Percentiles rank a stretch among this genome's conserved stretches.
Conservation (phyloP, 2,888 invertebrate genomes). For the Melitaea athalia region DNA sequence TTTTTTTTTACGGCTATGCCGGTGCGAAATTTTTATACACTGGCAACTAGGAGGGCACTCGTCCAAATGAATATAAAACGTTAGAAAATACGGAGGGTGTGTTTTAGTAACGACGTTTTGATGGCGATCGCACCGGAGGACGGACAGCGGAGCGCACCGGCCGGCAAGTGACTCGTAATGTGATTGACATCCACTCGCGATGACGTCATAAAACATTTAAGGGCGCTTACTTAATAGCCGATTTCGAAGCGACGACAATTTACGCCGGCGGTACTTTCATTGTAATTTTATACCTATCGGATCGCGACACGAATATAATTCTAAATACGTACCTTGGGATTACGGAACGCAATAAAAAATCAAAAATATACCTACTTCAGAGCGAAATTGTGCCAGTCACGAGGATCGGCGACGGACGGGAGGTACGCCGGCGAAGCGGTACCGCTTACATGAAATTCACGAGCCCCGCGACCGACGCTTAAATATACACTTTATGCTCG, state of each 20-base stretch:
- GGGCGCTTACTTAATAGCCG: constrained; percentile 10
- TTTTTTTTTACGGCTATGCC: constrained; percentile 21
- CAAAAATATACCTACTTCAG: constrained; percentile 69
- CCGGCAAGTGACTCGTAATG: constrained; percentile 49
- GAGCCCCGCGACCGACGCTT: constrained; percentile 57
- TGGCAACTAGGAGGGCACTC: constrained; percentile 36
- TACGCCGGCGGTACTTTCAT: neutral
- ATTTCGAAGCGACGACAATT: neutral
- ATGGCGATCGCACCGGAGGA: constrained; percentile 51
- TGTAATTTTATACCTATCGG: neutral
- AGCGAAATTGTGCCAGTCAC: constrained; percentile 79
- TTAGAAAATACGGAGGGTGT: constrained; percentile 54
- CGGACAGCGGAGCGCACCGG: constrained; percentile 23
- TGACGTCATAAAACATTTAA: constrained; percentile 28
- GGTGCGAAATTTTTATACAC: constrained; percentile 23
- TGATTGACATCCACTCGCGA: constrained; percentile 48
- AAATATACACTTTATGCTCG: constrained; percentile 60
- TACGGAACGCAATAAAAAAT: constrained; percentile 69
- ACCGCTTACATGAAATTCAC: constrained; percentile 77
- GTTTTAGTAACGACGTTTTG: constrained; percentile 59
- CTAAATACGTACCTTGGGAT: constrained; percentile 42
- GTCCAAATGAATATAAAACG: constrained; percentile 50
- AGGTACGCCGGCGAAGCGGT: constrained; percentile 50
- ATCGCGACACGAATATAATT: constrained; percentile 15
- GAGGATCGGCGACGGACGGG: constrained; percentile 65